A percentile compares a stretch with the other conserved stretches of the same genome.
These are phyloP conservation scores for Scaptomyza graminum DNA, from an alignment of 1,140 invertebrate species.

Conservation along the genomic window DNA sequence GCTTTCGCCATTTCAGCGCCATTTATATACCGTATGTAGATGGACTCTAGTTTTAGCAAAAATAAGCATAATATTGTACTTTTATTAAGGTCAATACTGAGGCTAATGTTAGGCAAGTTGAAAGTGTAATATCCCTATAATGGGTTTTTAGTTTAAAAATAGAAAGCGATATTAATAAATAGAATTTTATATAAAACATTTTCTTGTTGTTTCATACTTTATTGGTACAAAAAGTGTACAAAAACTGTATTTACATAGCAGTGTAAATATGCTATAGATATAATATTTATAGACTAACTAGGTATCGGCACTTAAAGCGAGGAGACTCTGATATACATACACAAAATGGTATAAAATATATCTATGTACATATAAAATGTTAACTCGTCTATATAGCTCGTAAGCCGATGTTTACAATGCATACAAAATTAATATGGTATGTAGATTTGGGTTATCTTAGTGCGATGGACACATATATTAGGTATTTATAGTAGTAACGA, in stretches of 20 bases:
- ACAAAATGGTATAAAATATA: constrained; percentile 53
- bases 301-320: constrained; percentile 78
- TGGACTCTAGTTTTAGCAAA: constrained; percentile 52
- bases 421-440: constrained; percentile 27
- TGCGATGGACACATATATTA: constrained; percentile 4
- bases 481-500: constrained; percentile 8
- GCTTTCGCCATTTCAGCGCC: constrained; percentile 59
- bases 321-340: constrained; percentile 67
- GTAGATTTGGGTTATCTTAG: constrained; percentile 20
- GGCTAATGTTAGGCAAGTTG: constrained; percentile 44
- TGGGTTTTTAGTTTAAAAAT: constrained; percentile 2
- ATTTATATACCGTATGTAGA: constrained; percentile 26
- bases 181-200: constrained; percentile 10
- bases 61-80: constrained; percentile 25
- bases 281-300: constrained; percentile 22
- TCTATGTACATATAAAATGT: constrained; percentile 39
- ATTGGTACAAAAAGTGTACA: constrained; percentile 54
- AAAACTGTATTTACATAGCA: constrained; percentile 46
- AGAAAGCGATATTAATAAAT: constrained; percentile 9
- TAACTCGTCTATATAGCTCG: constrained; percentile 39
- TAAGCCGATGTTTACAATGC: too few relatives aligned
- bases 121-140: constrained; percentile 3
- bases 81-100: constrained; percentile 40
- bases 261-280: constrained; percentile 35
- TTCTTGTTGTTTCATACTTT: constrained; percentile 8